Evolutionary conservation across 1,140 invertebrate genomes (phyloP), one percentile per base, ranked within the genome.

Genomic region (Drosophila pandora): DNA sequence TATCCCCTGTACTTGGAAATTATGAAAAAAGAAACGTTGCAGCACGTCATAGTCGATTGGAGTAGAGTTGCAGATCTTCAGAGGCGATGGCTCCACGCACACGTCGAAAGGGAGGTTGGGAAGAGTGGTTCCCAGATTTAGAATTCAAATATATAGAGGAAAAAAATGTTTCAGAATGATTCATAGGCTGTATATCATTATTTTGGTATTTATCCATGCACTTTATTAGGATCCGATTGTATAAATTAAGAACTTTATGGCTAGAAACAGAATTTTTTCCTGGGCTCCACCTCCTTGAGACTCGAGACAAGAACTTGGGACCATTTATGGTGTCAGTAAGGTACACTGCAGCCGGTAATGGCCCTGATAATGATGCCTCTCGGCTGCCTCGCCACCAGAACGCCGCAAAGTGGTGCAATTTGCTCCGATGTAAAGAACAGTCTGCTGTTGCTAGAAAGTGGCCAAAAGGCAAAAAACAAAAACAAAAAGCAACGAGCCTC

Each of bases 311-410:
- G 43, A 39, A 13, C 12, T 43, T 6, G 56, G 54, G 47, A 70
- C 78, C 82, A 78, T 87, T 85, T 85, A 85, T 87, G 82, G 82
- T 85, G 82, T 85, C 82, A 85, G 82, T 84, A 84, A 84, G 81
- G 81, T 85, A 84, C 72, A 85, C 82, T 84, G 82, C 82, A 87
- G 82, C 82, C 73, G 60, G 79, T 85, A 87, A 85, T 85, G 76
- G 57, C 75, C 73, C 52, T 80, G 57, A 67, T 85, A 85, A 87
- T 82, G 83, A 87, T 76, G 84, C 55, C 77, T 53, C 62, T 79
- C 61, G 70, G 60, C 67, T 52, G 61, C 43, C 56, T 68, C 62
- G 61, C 57, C 68, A 79, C 56, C 76, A 79, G 76, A 84, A 76
- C 80, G 77, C 77, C 74, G 58, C 78, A 82, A 85, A 82, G 78